Evolutionary conservation across 35 echinoderm and acorn worm genomes (phyloP), one percentile per base, ranked within the genome.

Genomic region (Holothuria glaberrima): DNA sequence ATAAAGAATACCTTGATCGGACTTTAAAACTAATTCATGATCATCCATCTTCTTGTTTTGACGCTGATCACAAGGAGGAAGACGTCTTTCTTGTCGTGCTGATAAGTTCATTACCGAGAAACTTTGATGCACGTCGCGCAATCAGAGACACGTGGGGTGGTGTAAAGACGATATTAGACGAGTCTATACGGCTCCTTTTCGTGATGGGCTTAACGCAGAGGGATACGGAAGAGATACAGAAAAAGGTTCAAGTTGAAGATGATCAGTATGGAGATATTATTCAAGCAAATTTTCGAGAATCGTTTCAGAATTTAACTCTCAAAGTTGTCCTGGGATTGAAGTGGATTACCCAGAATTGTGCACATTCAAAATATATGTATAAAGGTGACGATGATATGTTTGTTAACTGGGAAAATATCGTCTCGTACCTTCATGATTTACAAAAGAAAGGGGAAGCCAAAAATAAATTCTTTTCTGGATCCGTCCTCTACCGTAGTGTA

Each of bases 321-420:
- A 98, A 98, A 83, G 93, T 94, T 20, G 83, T 95, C 67, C 28
- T 94, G 56, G 93, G 93, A 1, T 70, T 98, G 24, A 90, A 91
- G 26, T 98, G 96, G 96, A 91, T 98, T 2, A 87, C 88, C 1
- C 22, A 95, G 20, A 92, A 95, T 61, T 98, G 96, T 52, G 17
- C 61, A 9, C 88, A 93, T 71, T 93, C 93, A 25, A 91, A 72
- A 31, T 98, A 93, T 88, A 75, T 98, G 59, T 94, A 92, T 66
- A 98, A 98, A 91, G 96, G 93, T 2, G 96, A 98, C 62, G 96
- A 98, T 74, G 96, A 98, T 78, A 94, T 95, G 91, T 95, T 94
- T 45, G 91, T 98, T 54, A 98, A 98, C 38, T 98, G 92, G 78
- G 77, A 92, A 9, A 92, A 91, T 66, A 97, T 97, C 64, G 83